These are phyloP conservation scores for Phylloscopus collybita DNA, from an alignment of 2,797 vertebrate species.

Conservation along the genomic window DNA sequence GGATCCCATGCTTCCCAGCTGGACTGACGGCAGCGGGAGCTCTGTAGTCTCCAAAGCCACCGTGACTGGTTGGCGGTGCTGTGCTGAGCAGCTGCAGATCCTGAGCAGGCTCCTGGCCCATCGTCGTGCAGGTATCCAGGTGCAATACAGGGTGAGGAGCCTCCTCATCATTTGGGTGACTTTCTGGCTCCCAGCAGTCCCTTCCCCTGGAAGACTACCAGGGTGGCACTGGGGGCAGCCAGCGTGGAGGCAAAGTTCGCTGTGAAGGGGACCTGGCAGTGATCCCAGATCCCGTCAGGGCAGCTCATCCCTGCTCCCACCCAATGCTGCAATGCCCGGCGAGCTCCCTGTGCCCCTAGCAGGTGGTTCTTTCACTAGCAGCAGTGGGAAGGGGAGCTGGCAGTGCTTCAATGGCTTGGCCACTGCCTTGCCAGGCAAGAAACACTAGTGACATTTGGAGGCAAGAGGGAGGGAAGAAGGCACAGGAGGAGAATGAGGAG, in stretches of 20 bases:
- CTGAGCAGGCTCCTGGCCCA: rapidly evolving
- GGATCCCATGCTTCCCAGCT: not conserved
- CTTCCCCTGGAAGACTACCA: not conserved
- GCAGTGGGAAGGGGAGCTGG: not conserved
- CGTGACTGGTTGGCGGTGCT: rapidly evolving
- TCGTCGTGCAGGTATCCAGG: rapidly evolving
- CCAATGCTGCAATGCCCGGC: rapidly evolving
- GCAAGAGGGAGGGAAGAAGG: not conserved
- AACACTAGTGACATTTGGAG: not conserved
- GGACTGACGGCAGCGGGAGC: rapidly evolving
- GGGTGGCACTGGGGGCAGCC: not conserved
- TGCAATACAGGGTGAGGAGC: not conserved
- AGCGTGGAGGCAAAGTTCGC: not conserved
- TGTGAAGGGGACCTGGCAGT: not conserved
- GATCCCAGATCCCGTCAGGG: not conserved
- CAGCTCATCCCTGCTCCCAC: not conserved
- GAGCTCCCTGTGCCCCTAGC: not conserved
- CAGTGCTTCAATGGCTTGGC: rapidly evolving
- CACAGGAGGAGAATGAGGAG: not conserved
- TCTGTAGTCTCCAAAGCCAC: not conserved
- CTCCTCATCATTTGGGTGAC: not conserved
- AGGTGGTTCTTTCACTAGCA: not conserved
- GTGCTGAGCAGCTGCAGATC: not conserved
- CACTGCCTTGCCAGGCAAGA: not conserved
- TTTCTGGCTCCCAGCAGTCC: not conserved